Percentiles rank a stretch among this genome's conserved stretches.
Conservation (phyloP, 2,113 vertebrate species). For the Triplophysa dalaica region DNA sequence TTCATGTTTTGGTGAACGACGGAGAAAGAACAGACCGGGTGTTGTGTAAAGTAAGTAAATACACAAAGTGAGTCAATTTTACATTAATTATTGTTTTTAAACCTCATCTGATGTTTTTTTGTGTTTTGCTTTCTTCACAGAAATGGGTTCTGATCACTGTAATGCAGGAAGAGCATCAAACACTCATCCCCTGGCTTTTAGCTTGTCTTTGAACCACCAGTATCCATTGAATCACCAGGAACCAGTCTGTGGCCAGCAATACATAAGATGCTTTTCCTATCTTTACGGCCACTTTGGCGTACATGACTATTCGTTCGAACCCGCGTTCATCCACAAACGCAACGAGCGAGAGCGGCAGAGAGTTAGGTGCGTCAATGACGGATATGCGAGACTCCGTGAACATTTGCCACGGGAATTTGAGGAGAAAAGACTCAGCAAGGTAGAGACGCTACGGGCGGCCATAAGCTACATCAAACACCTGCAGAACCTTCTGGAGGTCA, state of each 20-base stretch:
- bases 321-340: slow-evolving; percentile 86
- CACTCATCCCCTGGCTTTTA: slow-evolving; percentile 62
- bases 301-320: slow-evolving; percentile 80
- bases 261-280: slow-evolving; percentile 67
- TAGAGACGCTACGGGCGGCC: slow-evolving; percentile 89
- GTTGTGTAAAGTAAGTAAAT: not conserved
- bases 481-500: slow-evolving; percentile 80
- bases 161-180: slow-evolving; percentile 64
- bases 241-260: slow-evolving; percentile 57
- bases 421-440: slow-evolving; percentile 88
- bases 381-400: slow-evolving; percentile 85
- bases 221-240: slow-evolving; percentile 66
- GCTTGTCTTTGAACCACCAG: slow-evolving; percentile 54
- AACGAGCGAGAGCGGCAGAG: slow-evolving; percentile 90
- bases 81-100: not conserved
- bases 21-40: not conserved
- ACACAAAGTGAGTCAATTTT: not conserved
- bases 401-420: slow-evolving; percentile 86
- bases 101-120: not conserved
- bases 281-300: slow-evolving; percentile 70
- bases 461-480: slow-evolving; percentile 90
- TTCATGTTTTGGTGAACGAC: not conserved
- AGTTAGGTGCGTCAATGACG: slow-evolving; percentile 91
- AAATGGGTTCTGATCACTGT: slow-evolving; percentile 51
- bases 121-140: not conserved